Percentiles rank a stretch among this genome's conserved stretches.
Conservation (phyloP, 2,113 vertebrate genomes). For the Oostethus manadensis region DNA sequence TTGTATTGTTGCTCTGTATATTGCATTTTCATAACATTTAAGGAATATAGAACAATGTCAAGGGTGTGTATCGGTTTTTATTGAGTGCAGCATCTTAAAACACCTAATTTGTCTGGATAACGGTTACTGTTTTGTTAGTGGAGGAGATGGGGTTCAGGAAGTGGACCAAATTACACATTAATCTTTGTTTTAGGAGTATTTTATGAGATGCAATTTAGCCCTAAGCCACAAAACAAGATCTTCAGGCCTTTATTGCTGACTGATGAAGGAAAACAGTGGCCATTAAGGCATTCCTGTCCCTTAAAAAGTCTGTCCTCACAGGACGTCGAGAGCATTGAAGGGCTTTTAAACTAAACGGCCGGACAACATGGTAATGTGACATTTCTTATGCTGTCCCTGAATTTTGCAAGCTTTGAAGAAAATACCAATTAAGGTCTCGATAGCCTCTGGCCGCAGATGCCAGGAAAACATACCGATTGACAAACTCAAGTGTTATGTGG, state of each 20-base stretch:
- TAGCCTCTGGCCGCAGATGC: slow-evolving; percentile 36
- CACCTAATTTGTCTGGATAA: slow-evolving; percentile 13
- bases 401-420: slow-evolving; percentile 55
- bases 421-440: slow-evolving; percentile 59
- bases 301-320: slow-evolving; percentile 23
- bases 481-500: slow-evolving; percentile 14
- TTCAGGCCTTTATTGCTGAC: slow-evolving; percentile 4
- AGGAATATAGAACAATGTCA: slow-evolving; percentile 62
- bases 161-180: slow-evolving; percentile 13
- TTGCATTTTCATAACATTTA: slow-evolving; percentile 74
- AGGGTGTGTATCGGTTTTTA: slow-evolving; percentile 38
- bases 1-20: slow-evolving; percentile 69
- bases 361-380: slow-evolving; percentile 64
- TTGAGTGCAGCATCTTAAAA: slow-evolving; percentile 23
- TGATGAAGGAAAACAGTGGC: slow-evolving; percentile 10
- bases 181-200: slow-evolving; percentile 20
- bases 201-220: slow-evolving; percentile 22
- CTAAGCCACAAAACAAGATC: slow-evolving; percentile 16
- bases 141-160: slow-evolving; percentile 3
- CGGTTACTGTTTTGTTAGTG: neutral
- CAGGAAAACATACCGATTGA: slow-evolving; percentile 14
- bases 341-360: slow-evolving; percentile 30
- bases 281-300: slow-evolving; percentile 33
- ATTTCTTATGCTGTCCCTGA: slow-evolving; percentile 48
- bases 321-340: slow-evolving; percentile 22